A percentile compares a stretch with the other conserved stretches of the same genome.
Evolutionary conservation across 2,797 vertebrate species (phyloP).

Genomic region (Poeciliopsis presidionis): DNA sequence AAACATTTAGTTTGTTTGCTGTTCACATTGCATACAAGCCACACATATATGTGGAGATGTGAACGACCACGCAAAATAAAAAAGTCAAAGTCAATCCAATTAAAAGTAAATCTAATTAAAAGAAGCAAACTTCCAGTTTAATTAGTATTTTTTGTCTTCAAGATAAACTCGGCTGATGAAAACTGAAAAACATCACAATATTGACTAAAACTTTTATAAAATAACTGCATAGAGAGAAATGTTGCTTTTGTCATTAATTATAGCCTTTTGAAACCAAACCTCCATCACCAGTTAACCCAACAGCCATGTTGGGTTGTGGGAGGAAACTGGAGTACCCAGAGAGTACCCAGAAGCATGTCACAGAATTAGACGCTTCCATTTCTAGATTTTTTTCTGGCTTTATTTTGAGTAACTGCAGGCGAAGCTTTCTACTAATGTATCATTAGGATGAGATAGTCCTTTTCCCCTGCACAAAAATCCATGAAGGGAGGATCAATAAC

Average conservation of each 20-base stretch:
- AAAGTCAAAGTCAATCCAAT: too few species aligned
- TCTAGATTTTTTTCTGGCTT: too few species aligned
- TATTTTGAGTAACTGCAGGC: neutral
- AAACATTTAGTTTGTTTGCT: too few species aligned
- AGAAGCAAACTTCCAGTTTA: too few species aligned
- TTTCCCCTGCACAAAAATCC: neutral
- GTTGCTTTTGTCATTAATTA: neutral
- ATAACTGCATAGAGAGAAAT: neutral
- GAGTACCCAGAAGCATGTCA: neutral
- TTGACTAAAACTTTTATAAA: neutral
- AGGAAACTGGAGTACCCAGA: neutral
- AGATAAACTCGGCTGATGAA: neutral
- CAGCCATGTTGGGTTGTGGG: neutral
- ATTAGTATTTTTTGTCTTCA: neutral
- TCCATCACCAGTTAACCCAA: neutral
- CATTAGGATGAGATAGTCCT: neutral
- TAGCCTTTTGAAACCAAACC: too few species aligned
- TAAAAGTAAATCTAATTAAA: too few species aligned
- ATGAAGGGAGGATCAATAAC: constrained; percentile 8
- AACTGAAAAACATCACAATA: neutral
- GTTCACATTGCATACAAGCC: too few species aligned
- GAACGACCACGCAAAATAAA: too few species aligned
- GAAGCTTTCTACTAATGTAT: neutral
- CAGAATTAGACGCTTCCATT: too few species aligned
- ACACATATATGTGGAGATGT: too few species aligned